Evolutionary conservation across 2,888 invertebrate genomes (phyloP).

Genomic region (Apamea sordens): DNA sequence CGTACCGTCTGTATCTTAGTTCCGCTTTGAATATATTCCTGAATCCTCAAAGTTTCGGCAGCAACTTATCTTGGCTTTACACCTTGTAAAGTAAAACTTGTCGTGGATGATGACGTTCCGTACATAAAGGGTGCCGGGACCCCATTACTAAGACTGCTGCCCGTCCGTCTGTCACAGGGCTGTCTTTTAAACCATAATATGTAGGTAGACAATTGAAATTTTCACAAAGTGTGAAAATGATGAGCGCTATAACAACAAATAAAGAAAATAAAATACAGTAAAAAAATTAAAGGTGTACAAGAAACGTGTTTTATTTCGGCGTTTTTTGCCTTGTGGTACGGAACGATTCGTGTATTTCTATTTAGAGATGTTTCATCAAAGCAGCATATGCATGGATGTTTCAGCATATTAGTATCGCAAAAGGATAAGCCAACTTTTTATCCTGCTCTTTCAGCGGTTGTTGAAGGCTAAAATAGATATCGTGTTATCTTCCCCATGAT

Average conservation of each 20-base stretch:
- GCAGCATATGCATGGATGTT: not conserved
- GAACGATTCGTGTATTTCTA: not conserved
- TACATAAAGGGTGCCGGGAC: not conserved
- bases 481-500: slow-evolving; percentile 1
- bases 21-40: slow-evolving; percentile 29
- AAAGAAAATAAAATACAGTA: not conserved
- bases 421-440: not conserved
- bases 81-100: not conserved
- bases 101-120: not conserved
- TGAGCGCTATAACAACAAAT: not conserved
- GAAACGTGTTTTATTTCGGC: not conserved
- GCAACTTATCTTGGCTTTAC: slow-evolving; percentile 26
- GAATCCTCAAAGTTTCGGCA: slow-evolving; percentile 14
- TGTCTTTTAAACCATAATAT: too few relatives aligned
- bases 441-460: not conserved
- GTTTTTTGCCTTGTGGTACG: not conserved
- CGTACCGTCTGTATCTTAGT: not conserved
- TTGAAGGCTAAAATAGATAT: not conserved
- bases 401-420: not conserved
- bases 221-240: not conserved
- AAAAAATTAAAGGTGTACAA: not conserved
- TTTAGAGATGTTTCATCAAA: not conserved
- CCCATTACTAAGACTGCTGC: too few relatives aligned
- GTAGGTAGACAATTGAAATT: not conserved
- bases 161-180: not conserved